Evolutionary conservation across 2,113 vertebrate species (phyloP), one percentile per base, ranked within the genome.

Genomic region (Actenoides hombroni): DNA sequence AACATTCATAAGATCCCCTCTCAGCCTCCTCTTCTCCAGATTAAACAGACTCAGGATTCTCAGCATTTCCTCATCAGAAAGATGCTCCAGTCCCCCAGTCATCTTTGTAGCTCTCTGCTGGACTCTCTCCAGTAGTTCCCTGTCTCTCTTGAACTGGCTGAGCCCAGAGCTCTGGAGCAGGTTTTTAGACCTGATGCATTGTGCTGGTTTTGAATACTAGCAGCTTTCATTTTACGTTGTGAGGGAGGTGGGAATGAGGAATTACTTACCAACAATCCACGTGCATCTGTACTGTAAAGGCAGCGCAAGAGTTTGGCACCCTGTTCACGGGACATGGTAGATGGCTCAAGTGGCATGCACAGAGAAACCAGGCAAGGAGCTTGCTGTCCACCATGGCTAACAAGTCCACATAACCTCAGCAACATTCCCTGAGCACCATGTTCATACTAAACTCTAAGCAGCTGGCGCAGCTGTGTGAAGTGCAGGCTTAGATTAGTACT

Each of bases 361-460:
- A 18, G 71, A 18, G 71, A 86, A 31, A 31, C 26, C 51, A 73
- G 49, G 24, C 73, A 28, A 44, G 60, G 20, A 54, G 44, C 83
- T 26, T 21, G 57, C 61, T 86, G 44, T 48, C 75, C 54, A 31
- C 71, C 0, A 0, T 17, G 25, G 69, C 70, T 25, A 69, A 71
- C 1, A 2, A 6, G 21, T 28, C 44, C 54, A 20, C 0, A 0
- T 13, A 71, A 75, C 21, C 0, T 25, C 18, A 75, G 84, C 67
- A 92, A 75, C 37, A 49, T 16, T 76, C 56, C 69, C 37, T 3
- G 48, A 94, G 75, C 61, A 76, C 42, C 53, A 24, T 0, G 4
- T 4, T 56, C 54, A 42, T 20, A 49, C 19, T 33, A 5, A 85
- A 61, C 51, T 37, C 48, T 7, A 44, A 54, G 54, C 81, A 89